phyloP scores from a whole-genome alignment of 2,113 vertebrate genomes.

The Oreochromis tanganicae region DNA sequence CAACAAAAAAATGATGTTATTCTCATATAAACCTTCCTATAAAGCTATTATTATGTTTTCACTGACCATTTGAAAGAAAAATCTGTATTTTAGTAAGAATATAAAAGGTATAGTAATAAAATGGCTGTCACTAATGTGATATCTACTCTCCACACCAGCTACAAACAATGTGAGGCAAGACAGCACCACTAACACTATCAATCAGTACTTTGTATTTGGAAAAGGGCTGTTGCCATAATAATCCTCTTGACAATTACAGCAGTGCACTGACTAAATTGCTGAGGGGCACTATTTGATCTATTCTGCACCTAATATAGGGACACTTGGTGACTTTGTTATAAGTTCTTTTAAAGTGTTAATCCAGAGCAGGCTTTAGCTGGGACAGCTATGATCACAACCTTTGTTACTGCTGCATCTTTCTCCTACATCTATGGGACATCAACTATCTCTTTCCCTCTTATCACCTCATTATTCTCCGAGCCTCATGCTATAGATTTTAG shows the following conservation, averaged over 20 bases:
- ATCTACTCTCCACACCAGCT: not conserved
- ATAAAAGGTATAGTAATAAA: not conserved
- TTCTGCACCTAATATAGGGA: not conserved
- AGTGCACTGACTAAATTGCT: not conserved
- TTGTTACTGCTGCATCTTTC: not conserved
- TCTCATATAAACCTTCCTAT: not conserved
- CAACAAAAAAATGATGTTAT: not conserved
- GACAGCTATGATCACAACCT: not conserved
- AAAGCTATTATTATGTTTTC: not conserved
- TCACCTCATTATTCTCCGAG: not conserved
- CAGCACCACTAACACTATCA: not conserved
- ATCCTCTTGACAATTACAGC: not conserved
- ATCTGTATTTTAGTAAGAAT: not conserved
- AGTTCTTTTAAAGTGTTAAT: not conserved
- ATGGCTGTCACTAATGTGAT: not conserved
- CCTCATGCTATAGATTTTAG: constrained; percentile 27
- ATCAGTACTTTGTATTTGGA: not conserved
- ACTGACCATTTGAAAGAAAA: not conserved
- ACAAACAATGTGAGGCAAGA: not conserved
- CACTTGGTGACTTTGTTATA: not conserved
- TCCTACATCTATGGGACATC: not conserved
- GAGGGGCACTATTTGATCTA: not conserved
- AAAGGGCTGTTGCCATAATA: not conserved
- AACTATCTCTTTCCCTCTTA: not conserved
- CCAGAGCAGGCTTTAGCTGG: not conserved